Base-by-base conservation (phyloP, 2,113 vertebrate genomes). In the Rhodinocichla rosea region DNA sequence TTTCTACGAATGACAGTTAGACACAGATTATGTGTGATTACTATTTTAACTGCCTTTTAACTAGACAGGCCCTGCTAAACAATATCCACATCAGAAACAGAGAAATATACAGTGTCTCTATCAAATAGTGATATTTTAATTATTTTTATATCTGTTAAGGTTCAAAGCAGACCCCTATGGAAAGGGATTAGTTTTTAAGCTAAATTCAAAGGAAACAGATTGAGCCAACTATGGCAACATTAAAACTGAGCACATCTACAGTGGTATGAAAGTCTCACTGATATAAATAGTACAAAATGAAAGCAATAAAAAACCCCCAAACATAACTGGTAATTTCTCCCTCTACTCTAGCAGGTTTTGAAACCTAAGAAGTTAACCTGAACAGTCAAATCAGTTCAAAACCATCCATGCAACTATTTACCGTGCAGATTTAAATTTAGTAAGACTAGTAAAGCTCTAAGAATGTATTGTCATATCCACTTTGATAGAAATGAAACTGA, bases 21-120 rank as follows among this genome's bases (percentile, higher is more conserved):
- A 96, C 83, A 78, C 52, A 79, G 93, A 94, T 86, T 85, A 64
- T 59, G 64, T 96, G 89, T 77, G 90, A 96, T 97, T 96, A 92
- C 82, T 68, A 50, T 95, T 94, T 98, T 97, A 97, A 96, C 92
- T 83, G 87, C 64, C 86, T 96, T 93, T 96, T 97, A 96, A 97
- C 94, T 89, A 96, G 89, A 81, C 55, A 81, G 81, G 63, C 30
- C 75, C 92, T 95, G 85, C 60, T 93, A 96, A 95, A 96, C 12
- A 59, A 87, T 78, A 96, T 96, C 95, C 90, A 89, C 55, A 83
- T 96, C 73, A 83, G 52, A 90, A 97, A 95, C 17, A 97, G 93
- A 93, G 77, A 83, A 93, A 89, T 90, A 96, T 37, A 87, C 9
- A 26, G 39, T 47, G 11, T 80, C 79, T 92, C 53, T 75, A 68